Evolutionary conservation across 2,888 invertebrate species (phyloP), one percentile per base, ranked within the genome.

Genomic region (Dynastes grantii): DNA sequence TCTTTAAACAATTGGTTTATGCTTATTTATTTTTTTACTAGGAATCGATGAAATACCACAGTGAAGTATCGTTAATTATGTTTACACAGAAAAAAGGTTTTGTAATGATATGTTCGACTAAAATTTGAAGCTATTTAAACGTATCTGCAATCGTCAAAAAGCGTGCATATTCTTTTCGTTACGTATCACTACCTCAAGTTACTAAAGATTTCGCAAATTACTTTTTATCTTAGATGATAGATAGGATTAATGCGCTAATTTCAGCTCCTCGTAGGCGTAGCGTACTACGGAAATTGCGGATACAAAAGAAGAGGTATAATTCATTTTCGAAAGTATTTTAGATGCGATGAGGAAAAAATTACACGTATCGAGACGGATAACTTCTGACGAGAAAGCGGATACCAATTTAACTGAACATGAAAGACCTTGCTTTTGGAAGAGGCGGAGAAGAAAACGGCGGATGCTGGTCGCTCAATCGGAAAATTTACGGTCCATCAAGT

Each of bases 401-500:
- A 75, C 73, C 61, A 27, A 61, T 40, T 61, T 61, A 61, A 75
- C 40, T 45, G 61, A 61, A 75, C 73, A 61, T 40, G 63, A 61
- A 61, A 75, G 73, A 75, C 73, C 73, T 75, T 75, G 73, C 61
- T 45, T 75, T 75, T 61, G 61, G 73, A 75, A 61, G 55, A 16
- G 73, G 73, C 61, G 61, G 13, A 61, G 73, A 75, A 75, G 73
- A 75, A 75, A 75, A 75, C 73, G 61, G 61, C 73, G 73, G 73
- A 75, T 75, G 73, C 61, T 55, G 73, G 13, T 61, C 73, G 55
- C 61, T 75, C 61, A 75, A 75, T 75, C 45, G 73, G 73, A 75
- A 75, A 75, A 75, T 75, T 75, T 45, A 75, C 73, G 73, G 73
- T 75, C 73, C 73, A 75, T 75, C 73, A 75, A 75, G 73, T 75